These are phyloP conservation scores for Drosophila paulistorum DNA, from an alignment of 1,140 invertebrate species.

Conservation along the genomic window DNA sequence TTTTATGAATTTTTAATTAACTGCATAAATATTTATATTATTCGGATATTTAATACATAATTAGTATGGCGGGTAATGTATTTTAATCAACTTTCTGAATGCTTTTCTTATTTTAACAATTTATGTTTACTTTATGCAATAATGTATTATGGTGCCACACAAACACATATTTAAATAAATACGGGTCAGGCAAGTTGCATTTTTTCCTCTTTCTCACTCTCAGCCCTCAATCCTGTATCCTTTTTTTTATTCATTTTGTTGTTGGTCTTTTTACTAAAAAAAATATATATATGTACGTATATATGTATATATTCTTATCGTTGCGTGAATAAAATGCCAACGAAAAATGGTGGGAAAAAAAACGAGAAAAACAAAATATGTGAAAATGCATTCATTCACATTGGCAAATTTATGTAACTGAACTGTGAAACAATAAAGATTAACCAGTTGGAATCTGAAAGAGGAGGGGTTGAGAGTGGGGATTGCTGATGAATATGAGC, in stretches of 20 bases:
- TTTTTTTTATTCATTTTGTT: background rate
- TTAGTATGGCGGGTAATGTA: conserved; percentile 45
- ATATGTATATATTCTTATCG: conserved; percentile 40
- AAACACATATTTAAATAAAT: conserved; percentile 7
- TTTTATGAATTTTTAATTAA: conserved; percentile 57
- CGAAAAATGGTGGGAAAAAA: conserved; percentile 8
- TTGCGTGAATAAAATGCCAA: conserved; percentile 40
- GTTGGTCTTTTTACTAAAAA: background rate
- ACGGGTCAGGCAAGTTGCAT: conserved; percentile 23
- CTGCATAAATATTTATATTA: conserved; percentile 62
- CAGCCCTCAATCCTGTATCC: no score
- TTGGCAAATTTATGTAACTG: conserved; percentile 56
- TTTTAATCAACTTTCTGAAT: conserved; percentile 57
- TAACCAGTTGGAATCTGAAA: conserved; percentile 32
- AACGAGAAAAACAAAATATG: conserved; percentile 13
- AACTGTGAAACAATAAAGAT: conserved; percentile 60
- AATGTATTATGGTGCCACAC: conserved; percentile 1
- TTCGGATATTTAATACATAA: conserved; percentile 56
- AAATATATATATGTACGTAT: background rate
- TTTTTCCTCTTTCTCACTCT: background rate
- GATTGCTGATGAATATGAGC: conserved; percentile 41
- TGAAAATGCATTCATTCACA: conserved; percentile 55
- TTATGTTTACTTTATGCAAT: conserved; percentile 13
- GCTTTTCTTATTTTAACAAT: conserved; percentile 25
- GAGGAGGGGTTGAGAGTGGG: background rate